These are phyloP conservation scores for Drosophila truncata DNA, from an alignment of 1,140 invertebrate genomes.

Conservation along the genomic window DNA sequence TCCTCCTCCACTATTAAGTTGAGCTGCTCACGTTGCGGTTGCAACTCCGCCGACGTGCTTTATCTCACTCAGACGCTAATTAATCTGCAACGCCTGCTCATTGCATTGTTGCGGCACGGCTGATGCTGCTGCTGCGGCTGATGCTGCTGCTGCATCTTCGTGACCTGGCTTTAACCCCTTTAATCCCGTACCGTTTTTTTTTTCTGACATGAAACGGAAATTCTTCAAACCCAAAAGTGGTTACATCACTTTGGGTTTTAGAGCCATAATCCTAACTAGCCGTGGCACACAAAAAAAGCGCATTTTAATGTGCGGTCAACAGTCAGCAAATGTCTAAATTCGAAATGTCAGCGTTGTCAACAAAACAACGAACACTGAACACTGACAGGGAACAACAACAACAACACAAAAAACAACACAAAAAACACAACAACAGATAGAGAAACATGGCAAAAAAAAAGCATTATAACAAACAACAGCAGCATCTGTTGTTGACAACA, in stretches of 20 bases:
- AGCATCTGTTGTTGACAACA: slow-evolving; percentile 60
- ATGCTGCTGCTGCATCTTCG: slow-evolving; percentile 59
- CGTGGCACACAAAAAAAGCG: slow-evolving; percentile 75
- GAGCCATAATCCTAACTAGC: slow-evolving; percentile 51
- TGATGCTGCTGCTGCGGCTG: slow-evolving; percentile 11
- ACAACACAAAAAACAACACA: neutral
- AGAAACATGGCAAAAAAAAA: neutral
- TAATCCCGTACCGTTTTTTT: slow-evolving; percentile 12
- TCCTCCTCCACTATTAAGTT: slow-evolving; percentile 5
- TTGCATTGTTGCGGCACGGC: slow-evolving; percentile 51
- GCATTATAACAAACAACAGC: slow-evolving; percentile 10
- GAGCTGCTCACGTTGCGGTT: slow-evolving; percentile 43
- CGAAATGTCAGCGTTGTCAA: slow-evolving; percentile 80
- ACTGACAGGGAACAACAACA: slow-evolving; percentile 13
- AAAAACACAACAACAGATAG: slow-evolving; percentile 12
- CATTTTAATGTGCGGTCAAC: slow-evolving; percentile 59
- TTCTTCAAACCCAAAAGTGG: slow-evolving; percentile 6
- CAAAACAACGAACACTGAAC: slow-evolving; percentile 41
- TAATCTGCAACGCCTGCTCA: slow-evolving; percentile 69
- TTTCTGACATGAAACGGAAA: slow-evolving; percentile 58
- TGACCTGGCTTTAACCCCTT: slow-evolving; percentile 32
- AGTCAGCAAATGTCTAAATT: slow-evolving; percentile 74
- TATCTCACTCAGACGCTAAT: slow-evolving; percentile 76
- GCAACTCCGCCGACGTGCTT: slow-evolving; percentile 66
- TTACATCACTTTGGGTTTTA: slow-evolving; percentile 63